Conservation (phyloP, 1,140 invertebrate genomes). For the Drosophila grimshawi region DNA sequence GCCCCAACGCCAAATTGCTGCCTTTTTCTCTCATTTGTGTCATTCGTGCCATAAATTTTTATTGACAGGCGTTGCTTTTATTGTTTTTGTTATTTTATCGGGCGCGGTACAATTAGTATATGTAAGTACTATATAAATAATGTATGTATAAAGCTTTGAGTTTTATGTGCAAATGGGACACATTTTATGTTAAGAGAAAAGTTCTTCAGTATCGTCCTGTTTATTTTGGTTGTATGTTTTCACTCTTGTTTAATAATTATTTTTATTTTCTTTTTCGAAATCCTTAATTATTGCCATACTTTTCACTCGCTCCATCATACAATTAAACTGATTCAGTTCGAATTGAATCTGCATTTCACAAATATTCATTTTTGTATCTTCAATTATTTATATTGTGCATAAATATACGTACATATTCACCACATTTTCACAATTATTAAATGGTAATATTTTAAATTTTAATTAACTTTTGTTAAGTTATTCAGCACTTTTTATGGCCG, state of each 20-base stretch:
- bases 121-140: slow-evolving; percentile 32
- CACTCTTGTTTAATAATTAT: not conserved
- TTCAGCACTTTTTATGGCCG: too few species aligned
- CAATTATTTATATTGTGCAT: too few species aligned
- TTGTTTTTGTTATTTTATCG: slow-evolving; percentile 37
- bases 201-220: not conserved
- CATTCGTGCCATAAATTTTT: slow-evolving; percentile 69
- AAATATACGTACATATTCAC: too few species aligned
- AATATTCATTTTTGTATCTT: too few species aligned
- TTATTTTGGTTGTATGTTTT: not conserved
- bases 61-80: slow-evolving; percentile 58
- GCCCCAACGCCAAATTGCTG: slow-evolving; percentile 12
- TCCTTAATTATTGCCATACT: too few species aligned
- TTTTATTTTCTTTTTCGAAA: not conserved
- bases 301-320: too few species aligned
- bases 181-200: slow-evolving; percentile 29
- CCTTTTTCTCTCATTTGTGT: slow-evolving; percentile 38
- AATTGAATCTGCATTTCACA: not conserved
- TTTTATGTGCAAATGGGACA: slow-evolving; percentile 32
- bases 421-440: too few species aligned
- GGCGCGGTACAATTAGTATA: slow-evolving; percentile 61
- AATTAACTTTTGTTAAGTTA: too few species aligned
- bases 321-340: not conserved
- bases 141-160: slow-evolving; percentile 39
- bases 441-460: too few species aligned